A percentile compares a stretch with the other conserved stretches of the same genome.
Conservation (phyloP, 2,113 vertebrate species). For the Rhizomys pruinosus region DNA sequence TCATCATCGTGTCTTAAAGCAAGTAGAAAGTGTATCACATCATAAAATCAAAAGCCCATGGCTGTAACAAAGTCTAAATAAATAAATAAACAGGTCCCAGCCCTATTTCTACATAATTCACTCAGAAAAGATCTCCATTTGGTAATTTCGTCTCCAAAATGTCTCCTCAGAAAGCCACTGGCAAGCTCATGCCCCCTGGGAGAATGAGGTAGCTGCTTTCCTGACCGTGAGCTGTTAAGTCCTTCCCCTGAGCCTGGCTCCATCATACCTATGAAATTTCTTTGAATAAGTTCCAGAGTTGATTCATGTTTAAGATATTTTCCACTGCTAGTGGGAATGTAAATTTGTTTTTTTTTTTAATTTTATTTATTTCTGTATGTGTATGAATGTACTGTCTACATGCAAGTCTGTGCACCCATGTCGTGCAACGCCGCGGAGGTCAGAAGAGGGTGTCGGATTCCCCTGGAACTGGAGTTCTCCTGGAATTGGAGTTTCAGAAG, state of each 20-base stretch:
- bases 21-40: background rate
- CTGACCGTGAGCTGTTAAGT: background rate
- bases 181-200: fast-evolving
- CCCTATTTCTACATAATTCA: background rate
- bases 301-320: background rate
- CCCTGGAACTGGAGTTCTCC: no score
- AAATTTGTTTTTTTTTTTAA: no score
- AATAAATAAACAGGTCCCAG: background rate
- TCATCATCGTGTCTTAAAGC: background rate
- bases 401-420: no score
- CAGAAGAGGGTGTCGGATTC: no score
- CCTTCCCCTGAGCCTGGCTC: background rate
- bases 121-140: background rate
- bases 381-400: no score
- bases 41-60: conserved; percentile 24
- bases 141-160: background rate
- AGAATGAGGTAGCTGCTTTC: background rate
- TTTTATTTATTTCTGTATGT: no score
- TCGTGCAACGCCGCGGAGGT: no score
- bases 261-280: background rate
- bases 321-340: no score
- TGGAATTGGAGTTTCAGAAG: no score
- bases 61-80: background rate
- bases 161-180: background rate
- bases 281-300: background rate